Evolutionary conservation across 2,797 vertebrate species (phyloP).

Genomic region (Microcaecilia unicolor): DNA sequence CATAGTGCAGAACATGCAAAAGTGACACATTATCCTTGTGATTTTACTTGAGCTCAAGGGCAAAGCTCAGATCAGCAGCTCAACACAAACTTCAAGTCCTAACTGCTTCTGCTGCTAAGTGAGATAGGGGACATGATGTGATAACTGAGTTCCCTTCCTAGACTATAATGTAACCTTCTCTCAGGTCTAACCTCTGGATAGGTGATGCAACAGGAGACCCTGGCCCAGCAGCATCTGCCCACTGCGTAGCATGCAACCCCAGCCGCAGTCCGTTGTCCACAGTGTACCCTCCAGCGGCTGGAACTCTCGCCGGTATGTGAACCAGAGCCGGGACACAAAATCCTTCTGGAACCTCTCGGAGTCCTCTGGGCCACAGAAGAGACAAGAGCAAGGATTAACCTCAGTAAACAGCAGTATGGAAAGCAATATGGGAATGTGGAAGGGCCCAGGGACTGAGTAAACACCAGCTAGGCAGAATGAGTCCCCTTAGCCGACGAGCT

Average conservation of each 20-base stretch:
- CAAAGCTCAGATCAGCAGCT: too few species aligned
- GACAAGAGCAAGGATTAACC: neutral
- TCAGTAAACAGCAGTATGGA: too few species aligned
- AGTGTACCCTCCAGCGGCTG: conserved; percentile 70
- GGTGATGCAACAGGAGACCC: conserved; percentile 72
- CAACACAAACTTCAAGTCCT: too few species aligned
- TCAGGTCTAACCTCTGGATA: conserved; percentile 62
- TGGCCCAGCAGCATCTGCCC: conserved; percentile 89
- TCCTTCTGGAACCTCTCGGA: conserved; percentile 70
- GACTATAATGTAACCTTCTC: neutral
- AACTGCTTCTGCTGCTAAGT: too few species aligned
- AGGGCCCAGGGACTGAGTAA: too few species aligned
- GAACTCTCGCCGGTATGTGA: conserved; percentile 83
- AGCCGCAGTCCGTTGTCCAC: conserved; percentile 83
- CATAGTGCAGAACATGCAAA: too few species aligned
- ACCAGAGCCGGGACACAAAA: conserved; percentile 79
- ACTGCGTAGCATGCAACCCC: conserved; percentile 87
- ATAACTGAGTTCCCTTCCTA: too few species aligned
- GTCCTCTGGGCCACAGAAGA: conserved; percentile 47
- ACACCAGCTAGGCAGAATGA: too few species aligned
- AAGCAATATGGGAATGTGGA: neutral
- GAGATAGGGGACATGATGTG: too few species aligned
- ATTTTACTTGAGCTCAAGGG: too few species aligned
- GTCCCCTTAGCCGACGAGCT: too few species aligned
- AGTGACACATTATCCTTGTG: too few species aligned